Evolutionary conservation across 1,140 invertebrate species (phyloP).

Genomic region (Micrasema minimum): DNA sequence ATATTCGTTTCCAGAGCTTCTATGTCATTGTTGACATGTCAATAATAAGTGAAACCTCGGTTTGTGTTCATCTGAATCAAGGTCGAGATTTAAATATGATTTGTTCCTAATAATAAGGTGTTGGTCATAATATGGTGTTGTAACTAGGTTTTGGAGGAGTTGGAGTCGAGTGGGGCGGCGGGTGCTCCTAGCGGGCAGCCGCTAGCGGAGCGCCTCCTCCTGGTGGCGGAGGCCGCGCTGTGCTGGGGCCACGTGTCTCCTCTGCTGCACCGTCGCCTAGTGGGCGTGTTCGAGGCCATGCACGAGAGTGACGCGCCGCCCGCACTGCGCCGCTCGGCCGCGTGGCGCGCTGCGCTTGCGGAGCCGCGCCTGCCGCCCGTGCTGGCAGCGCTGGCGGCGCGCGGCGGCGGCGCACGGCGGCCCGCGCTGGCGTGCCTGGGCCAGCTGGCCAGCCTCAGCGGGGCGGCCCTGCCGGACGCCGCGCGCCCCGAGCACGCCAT

Average conservation of each 20-base stretch:
- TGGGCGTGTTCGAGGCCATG: conserved; percentile 77
- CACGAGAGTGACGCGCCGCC: conserved; percentile 76
- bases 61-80: too few relatives aligned
- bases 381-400: conserved; percentile 87
- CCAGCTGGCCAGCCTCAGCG: conserved; percentile 71
- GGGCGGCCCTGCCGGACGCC: conserved; percentile 70
- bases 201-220: conserved; percentile 74
- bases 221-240: conserved; percentile 78
- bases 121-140: too few relatives aligned
- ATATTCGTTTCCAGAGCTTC: too few relatives aligned
- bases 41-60: too few relatives aligned
- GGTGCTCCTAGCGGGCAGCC: conserved; percentile 39
- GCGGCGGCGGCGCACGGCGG: conserved; percentile 80
- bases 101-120: too few relatives aligned
- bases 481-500: conserved; percentile 77
- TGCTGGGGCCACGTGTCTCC: conserved; percentile 79
- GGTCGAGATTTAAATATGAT: too few relatives aligned
- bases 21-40: too few relatives aligned
- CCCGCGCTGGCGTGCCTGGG: conserved; percentile 81
- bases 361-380: conserved; percentile 78
- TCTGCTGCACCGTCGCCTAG: conserved; percentile 74
- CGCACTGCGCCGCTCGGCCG: conserved; percentile 68
- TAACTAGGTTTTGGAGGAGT: conserved; percentile 69
- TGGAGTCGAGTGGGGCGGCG: conserved; percentile 54
- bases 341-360: conserved; percentile 82